Evolutionary conservation across 2,888 invertebrate species (phyloP).

Genomic region (Drosophila fulvimacula): DNA sequence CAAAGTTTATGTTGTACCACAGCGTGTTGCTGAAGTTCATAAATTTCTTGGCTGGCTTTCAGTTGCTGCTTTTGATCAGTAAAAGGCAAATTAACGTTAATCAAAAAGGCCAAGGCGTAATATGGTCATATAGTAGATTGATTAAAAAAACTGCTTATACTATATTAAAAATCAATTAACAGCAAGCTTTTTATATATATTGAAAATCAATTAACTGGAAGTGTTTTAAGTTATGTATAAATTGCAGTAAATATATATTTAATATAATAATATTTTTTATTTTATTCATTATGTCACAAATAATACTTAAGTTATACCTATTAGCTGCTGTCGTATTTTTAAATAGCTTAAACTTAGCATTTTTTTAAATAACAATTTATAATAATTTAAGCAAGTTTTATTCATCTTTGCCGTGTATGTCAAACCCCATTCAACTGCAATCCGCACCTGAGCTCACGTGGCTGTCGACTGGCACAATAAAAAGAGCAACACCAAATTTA

Average conservation of each 20-base stretch:
- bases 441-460: constrained; percentile 14
- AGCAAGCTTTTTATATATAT: neutral
- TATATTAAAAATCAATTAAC: no score
- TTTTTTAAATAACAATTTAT: no score
- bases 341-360: neutral
- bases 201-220: neutral
- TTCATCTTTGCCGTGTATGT: neutral
- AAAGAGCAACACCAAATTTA: constrained; percentile 28
- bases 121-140: neutral
- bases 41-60: constrained; percentile 24
- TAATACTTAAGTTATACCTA: neutral
- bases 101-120: neutral
- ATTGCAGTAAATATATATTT: no score
- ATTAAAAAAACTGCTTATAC: no score
- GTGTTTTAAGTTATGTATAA: neutral
- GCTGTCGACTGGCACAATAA: constrained; percentile 4
- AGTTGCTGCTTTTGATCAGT: constrained; percentile 9
- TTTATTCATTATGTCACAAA: no score
- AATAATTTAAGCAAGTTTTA: neutral
- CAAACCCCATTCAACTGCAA: neutral
- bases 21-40: constrained; percentile 29
- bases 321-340: neutral
- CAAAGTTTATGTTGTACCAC: constrained; percentile 54
- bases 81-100: constrained; percentile 27
- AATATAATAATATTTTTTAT: no score